A percentile compares a stretch with the other conserved stretches of the same genome.
phyloP scores from a whole-genome alignment of 2,797 vertebrate genomes.

The Amphiprion clarkii region DNA sequence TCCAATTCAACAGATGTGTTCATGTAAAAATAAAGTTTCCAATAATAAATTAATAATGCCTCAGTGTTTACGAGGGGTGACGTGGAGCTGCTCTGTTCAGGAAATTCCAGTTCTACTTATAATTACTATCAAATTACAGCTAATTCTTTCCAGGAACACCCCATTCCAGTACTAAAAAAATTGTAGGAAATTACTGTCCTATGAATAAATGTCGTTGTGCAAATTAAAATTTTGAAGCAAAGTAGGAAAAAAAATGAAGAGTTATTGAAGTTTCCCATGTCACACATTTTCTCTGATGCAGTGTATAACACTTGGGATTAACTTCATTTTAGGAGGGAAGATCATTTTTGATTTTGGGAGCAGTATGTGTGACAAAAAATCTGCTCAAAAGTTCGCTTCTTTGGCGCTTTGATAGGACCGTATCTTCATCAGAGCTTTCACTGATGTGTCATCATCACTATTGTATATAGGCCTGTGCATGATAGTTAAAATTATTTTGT shows the following conservation, averaged over 20 bases:
- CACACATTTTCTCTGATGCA: neutral
- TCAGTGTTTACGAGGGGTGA: slow-evolving; percentile 25
- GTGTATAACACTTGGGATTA: neutral
- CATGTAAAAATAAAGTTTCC: slow-evolving; percentile 1
- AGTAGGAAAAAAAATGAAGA: neutral
- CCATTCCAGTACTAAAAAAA: neutral
- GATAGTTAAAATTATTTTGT: too few relatives aligned
- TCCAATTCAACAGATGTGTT: slow-evolving; percentile 9
- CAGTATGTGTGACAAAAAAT: neutral
- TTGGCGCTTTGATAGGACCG: neutral
- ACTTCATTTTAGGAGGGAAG: neutral
- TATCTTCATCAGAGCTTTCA: neutral
- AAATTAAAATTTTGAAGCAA: slow-evolving; percentile 6
- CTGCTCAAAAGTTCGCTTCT: too few relatives aligned
- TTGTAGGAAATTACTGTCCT: neutral
- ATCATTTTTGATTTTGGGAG: slow-evolving; percentile 2
- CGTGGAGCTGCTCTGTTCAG: neutral
- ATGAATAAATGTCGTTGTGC: neutral
- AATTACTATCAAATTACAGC: slow-evolving; percentile 35
- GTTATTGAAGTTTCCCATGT: neutral
- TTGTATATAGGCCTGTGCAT: too few relatives aligned
- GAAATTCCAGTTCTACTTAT: neutral
- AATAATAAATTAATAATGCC: slow-evolving; percentile 15
- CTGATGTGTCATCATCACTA: neutral
- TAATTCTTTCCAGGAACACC: neutral